A percentile compares a stretch with the other conserved stretches of the same genome.
phyloP scores from a whole-genome alignment of 2,888 invertebrate genomes.

The Drepanosiphum platanoidis region DNA sequence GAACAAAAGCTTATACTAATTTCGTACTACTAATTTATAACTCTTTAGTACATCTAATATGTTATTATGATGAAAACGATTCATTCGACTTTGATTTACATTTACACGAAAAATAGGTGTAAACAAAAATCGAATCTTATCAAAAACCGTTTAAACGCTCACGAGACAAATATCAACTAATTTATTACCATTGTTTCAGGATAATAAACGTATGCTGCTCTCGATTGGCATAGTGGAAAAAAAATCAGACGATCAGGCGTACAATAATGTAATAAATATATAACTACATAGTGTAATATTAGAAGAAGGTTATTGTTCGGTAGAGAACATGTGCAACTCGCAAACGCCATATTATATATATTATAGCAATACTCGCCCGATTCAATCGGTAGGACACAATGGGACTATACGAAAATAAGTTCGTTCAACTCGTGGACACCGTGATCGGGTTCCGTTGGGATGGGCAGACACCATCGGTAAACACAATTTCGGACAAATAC shows the following conservation, averaged over 20 bases:
- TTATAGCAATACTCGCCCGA: neutral
- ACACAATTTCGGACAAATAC: no score
- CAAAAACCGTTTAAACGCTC: no score
- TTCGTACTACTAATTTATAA: no score
- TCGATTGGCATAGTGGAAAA: neutral
- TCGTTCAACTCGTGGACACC: slow-evolving; percentile 35
- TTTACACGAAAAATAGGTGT: no score
- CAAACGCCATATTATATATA: neutral
- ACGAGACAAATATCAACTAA: neutral
- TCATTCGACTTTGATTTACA: no score
- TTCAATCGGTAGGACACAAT: slow-evolving; percentile 21
- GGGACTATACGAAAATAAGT: slow-evolving; percentile 12
- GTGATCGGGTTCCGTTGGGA: neutral
- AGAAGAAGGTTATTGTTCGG: slow-evolving; percentile 12
- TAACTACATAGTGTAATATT: neutral
- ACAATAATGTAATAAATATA: neutral
- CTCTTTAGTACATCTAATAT: no score
- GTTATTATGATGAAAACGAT: no score
- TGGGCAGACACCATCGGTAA: no score
- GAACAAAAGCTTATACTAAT: no score
- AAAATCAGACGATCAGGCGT: neutral
- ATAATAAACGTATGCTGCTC: neutral
- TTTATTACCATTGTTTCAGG: neutral
- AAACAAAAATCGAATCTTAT: no score
- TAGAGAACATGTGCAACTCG: slow-evolving; percentile 22